Conservation (phyloP, 2,113 vertebrate species). For the Chrysemys picta region DNA sequence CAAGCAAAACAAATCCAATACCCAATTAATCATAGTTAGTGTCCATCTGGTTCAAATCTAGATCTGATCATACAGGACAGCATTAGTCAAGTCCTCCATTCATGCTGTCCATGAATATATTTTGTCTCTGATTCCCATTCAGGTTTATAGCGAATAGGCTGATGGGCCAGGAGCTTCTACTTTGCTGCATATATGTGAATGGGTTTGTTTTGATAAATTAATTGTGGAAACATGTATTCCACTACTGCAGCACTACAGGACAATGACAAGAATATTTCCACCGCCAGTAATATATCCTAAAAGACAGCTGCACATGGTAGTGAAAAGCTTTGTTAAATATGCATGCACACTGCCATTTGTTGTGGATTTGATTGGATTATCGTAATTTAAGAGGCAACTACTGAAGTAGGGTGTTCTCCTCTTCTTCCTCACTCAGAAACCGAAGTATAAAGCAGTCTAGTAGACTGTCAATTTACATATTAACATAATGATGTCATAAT, state of each 20-base stretch:
- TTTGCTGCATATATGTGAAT: not conserved
- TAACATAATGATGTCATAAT: not conserved
- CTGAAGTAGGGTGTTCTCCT: fast-evolving
- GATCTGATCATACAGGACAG: not conserved
- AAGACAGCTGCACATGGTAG: not conserved
- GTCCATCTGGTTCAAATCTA: not conserved
- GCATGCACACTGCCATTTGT: not conserved
- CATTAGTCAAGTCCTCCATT: not conserved
- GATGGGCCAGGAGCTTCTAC: fast-evolving
- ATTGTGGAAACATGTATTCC: not conserved
- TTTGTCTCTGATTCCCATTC: not conserved
- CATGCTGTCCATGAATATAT: not conserved
- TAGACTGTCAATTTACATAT: not conserved
- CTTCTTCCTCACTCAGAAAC: not conserved
- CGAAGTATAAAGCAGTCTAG: not conserved
- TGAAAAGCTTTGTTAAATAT: not conserved
- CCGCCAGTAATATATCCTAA: not conserved
- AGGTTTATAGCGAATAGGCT: not conserved
- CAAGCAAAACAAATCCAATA: not conserved
- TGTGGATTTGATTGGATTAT: not conserved
- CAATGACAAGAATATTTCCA: not conserved
- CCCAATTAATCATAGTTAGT: not conserved
- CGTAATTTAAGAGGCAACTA: not conserved
- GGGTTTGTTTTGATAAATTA: not conserved
- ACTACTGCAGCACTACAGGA: not conserved